Evolutionary conservation across 2,797 vertebrate genomes (phyloP).

Genomic region (Acipenser ruthenus): DNA sequence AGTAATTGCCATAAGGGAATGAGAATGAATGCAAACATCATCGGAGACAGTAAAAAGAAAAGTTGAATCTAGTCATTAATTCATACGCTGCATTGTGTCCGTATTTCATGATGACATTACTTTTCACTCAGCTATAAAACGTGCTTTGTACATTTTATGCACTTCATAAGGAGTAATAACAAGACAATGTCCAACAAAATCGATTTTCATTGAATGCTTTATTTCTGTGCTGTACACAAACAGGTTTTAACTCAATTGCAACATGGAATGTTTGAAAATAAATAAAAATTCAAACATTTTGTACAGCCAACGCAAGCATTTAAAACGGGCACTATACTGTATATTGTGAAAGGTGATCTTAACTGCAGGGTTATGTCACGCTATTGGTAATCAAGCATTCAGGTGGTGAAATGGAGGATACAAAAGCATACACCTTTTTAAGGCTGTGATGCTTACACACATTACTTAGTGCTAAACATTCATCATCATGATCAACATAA

Average conservation of each 20-base stretch:
- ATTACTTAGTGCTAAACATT: conserved; percentile 53
- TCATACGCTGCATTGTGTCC: too few relatives aligned
- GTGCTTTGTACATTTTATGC: too few relatives aligned
- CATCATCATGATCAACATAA: conserved; percentile 1
- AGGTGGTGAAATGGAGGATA: conserved; percentile 42
- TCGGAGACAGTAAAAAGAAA: too few relatives aligned
- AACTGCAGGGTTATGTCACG: conserved; percentile 14
- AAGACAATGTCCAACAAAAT: too few relatives aligned
- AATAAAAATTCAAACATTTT: not conserved
- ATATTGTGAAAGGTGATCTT: not conserved
- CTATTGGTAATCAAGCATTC: conserved; percentile 44
- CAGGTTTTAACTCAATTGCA: conserved; percentile 31
- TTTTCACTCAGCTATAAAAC: too few relatives aligned
- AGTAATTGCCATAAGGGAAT: too few relatives aligned
- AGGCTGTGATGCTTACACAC: conserved; percentile 59
- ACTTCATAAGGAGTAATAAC: too few relatives aligned
- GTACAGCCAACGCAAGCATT: conserved; percentile 11
- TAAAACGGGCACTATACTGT: not conserved
- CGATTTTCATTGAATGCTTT: conserved; percentile 32
- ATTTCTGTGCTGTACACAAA: conserved; percentile 41
- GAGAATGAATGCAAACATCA: too few relatives aligned
- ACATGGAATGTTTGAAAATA: conserved; percentile 44
- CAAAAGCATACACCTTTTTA: conserved; percentile 40
- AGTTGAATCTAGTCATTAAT: too few relatives aligned
- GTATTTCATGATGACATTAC: too few relatives aligned